phyloP scores from a whole-genome alignment of 2,113 vertebrate genomes.

The Benitochromis conjunctus region DNA sequence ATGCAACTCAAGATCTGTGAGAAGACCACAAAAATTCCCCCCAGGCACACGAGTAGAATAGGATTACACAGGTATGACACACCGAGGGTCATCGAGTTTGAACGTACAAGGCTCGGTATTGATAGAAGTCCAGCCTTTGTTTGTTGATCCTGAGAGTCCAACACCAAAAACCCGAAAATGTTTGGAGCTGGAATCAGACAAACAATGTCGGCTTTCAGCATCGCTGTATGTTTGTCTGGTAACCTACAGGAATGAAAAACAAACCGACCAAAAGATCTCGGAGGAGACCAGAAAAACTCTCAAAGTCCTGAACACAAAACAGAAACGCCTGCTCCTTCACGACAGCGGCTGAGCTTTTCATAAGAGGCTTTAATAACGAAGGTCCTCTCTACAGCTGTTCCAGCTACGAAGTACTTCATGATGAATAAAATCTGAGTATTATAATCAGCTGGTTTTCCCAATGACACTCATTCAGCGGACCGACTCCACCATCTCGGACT shows the following conservation, averaged over 20 bases:
- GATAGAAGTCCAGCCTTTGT: not conserved
- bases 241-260: not conserved
- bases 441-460: no score
- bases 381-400: not conserved
- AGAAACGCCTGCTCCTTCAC: not conserved
- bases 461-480: no score
- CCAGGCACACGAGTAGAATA: not conserved
- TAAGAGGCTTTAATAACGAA: not conserved
- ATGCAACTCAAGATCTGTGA: not conserved
- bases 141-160: not conserved
- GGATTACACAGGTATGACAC: not conserved
- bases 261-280: not conserved
- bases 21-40: not conserved
- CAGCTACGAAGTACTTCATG: not conserved
- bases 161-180: not conserved
- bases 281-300: not conserved
- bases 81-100: not conserved
- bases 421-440: no score
- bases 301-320: not conserved
- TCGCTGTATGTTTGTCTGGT: not conserved
- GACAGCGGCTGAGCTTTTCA: not conserved
- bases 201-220: not conserved
- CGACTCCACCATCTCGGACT: not conserved
- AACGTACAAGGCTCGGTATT: not conserved
- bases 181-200: not conserved